Evolutionary conservation across 2,113 vertebrate genomes (phyloP), one percentile per base, ranked within the genome.

Genomic region (Riparia riparia): DNA sequence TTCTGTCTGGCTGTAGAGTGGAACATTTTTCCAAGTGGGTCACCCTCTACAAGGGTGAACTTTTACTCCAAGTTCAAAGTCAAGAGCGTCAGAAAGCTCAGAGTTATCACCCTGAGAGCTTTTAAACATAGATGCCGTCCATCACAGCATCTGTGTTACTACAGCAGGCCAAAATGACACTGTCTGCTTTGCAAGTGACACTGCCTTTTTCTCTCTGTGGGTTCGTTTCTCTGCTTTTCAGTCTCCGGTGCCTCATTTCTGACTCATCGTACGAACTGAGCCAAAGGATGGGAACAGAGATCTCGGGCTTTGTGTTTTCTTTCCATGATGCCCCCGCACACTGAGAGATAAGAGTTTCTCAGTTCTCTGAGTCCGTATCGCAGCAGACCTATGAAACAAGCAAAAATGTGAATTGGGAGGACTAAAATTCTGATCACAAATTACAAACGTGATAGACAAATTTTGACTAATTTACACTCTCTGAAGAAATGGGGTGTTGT

Each of bases 21-120:
- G 69, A 68, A 31, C 0, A 0, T 8, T 88, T 95, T 85, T 82
- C 66, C 76, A 85, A 76, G 14, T 47, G 41, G 44, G 28, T 87
- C 57, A n/a, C 24, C 3, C 42, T 87, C 45, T 76, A 61, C 58
- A 85, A 84, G 57, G 39, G 34, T 31, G 32, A 90, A 54, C 14
- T 79, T 96, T 83, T 54, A 94, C 70, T 94, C 54, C 17, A 61
- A 78, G 58, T 89, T 95, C 63, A 66, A 89, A 88, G 70, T 54
- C 66, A 86, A 88, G 95, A 69, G 66, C 50, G 88, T 80, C 54
- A 90, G 42, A 91, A 87, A 91, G 31, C 45, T 19, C 29, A 44
- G 50, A 64, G 41, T 79, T 93, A 39, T 26, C 66, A 77, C 29
- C 31, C 50, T 53, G 61, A n/a, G 73, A 70, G 60, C 74, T 86